Conservation (phyloP, 2,797 vertebrate genomes). For the Alca torda region DNA sequence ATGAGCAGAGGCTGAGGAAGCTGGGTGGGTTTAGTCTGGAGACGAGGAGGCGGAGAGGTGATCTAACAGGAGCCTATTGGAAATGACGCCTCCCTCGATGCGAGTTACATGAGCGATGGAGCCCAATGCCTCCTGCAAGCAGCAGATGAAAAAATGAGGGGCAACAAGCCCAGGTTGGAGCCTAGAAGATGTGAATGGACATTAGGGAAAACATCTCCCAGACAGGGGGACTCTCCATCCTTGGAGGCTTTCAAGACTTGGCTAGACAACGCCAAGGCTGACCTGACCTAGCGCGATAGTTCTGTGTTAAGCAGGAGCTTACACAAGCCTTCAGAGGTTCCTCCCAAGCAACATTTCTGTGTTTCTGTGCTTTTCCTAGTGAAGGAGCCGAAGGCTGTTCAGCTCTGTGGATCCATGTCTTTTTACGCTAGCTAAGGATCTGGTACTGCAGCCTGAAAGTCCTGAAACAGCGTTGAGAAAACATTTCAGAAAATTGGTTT, state of each 20-base stretch:
- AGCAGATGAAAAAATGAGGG: not conserved
- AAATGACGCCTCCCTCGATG: rapidly evolving
- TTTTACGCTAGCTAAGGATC: not conserved
- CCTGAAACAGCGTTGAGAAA: not conserved
- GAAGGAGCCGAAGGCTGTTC: not conserved
- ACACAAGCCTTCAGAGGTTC: not conserved
- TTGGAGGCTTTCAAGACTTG: not conserved
- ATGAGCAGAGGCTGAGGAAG: not conserved
- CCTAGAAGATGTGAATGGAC: not conserved
- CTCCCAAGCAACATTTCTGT: not conserved
- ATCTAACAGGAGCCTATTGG: not conserved
- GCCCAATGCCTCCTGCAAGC: not conserved
- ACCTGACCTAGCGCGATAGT: not conserved
- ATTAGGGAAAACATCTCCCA: not conserved
- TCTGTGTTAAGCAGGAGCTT: not conserved
- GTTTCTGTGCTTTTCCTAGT: not conserved
- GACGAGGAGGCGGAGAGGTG: not conserved
- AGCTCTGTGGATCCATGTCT: rapidly evolving
- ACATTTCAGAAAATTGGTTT: not conserved
- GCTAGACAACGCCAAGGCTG: not conserved
- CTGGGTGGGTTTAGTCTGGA: not conserved
- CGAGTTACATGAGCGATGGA: not conserved
- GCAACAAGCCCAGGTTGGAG: not conserved
- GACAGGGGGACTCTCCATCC: not conserved
- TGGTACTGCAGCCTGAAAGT: not conserved